Evolutionary conservation across 1,140 invertebrate species (phyloP), one percentile per base, ranked within the genome.

Genomic region (Reticulitermes speratus): DNA sequence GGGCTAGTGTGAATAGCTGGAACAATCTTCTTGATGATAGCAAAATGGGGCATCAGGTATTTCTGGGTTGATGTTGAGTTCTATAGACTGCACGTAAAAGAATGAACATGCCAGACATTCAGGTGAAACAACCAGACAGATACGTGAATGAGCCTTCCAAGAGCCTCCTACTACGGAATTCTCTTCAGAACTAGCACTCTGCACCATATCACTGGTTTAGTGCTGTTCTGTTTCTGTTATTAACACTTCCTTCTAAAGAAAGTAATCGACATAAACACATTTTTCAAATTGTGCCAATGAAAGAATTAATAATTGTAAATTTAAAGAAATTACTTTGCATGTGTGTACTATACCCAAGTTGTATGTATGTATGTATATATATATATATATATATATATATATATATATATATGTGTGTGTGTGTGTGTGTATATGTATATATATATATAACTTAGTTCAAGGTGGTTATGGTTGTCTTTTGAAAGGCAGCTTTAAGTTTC

Each of bases 251-350:
- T 52, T 59, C 25, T 38, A 48, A 84, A 84, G 23, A 45, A 30
- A 84, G n/a, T 84, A 21, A 84, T n/a, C 32, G 55, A 30, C 83
- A 84, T 45, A 84, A 84, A 84, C 48, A 84, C 48, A 84, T 84
- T 32, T 65, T 32, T 55, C 25, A 84, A 23, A 21, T 65, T 45
- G 6, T 55, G 7, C 25, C 25, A 75, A 55, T 32, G 25, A 84
- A 84, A 55, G 52, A 44, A 65, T 84, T 14, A 45, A 52, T 84
- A 84, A 84, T 55, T 84, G 84, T 84, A 84, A 44, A 52, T 84
- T 84, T 59, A 84, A 84, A 52, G 59, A 84, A 84, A 45, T 84
- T 12, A 84, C 45, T 84, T 84, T 84, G 84, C 84, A 84, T 84
- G 84, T 30, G 14, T 75, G 65, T 75, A 75, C n/a, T 11, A 25